Evolutionary conservation across 2,113 vertebrate species (phyloP).

Genomic region (Dicentrarchus labrax): DNA sequence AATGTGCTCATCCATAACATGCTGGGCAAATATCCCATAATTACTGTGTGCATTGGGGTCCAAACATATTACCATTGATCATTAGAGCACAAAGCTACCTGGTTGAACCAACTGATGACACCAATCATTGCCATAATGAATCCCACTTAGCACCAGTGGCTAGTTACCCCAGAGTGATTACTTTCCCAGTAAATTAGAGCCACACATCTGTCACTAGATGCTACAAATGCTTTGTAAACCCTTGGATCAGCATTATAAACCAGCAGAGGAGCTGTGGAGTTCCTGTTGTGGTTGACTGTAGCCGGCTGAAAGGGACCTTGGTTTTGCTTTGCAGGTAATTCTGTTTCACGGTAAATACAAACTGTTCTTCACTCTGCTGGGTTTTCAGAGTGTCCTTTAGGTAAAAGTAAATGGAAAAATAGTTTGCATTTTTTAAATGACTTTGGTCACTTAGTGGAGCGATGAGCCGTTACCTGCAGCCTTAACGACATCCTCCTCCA

Average conservation of each 20-base stretch:
- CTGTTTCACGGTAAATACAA: slow-evolving; percentile 5
- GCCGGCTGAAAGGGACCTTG: not conserved
- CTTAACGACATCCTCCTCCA: slow-evolving; percentile 50
- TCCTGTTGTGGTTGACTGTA: not conserved
- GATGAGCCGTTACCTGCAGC: slow-evolving; percentile 23
- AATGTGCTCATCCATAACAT: slow-evolving; percentile 68
- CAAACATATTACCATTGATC: slow-evolving; percentile 64
- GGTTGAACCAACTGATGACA: slow-evolving; percentile 47
- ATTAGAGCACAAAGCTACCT: slow-evolving; percentile 42
- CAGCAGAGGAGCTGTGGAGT: not conserved
- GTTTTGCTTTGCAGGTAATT: not conserved
- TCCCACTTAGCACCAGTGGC: slow-evolving; percentile 58
- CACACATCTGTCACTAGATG: slow-evolving; percentile 51
- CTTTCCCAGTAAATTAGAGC: slow-evolving; percentile 32
- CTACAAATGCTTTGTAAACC: slow-evolving; percentile 11
- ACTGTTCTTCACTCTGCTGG: not conserved
- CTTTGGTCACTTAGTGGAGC: slow-evolving; percentile 60
- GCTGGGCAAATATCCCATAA: slow-evolving; percentile 60
- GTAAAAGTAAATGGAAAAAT: slow-evolving; percentile 25
- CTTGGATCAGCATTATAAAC: slow-evolving; percentile 21
- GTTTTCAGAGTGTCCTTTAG: slow-evolving; percentile 14
- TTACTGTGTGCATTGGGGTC: slow-evolving; percentile 48
- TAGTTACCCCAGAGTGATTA: slow-evolving; percentile 53
- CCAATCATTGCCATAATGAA: slow-evolving; percentile 57
- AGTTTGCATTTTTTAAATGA: slow-evolving; percentile 39